Evolutionary conservation across 2,113 vertebrate species (phyloP).

Genomic region (Coracopsis vasa): DNA sequence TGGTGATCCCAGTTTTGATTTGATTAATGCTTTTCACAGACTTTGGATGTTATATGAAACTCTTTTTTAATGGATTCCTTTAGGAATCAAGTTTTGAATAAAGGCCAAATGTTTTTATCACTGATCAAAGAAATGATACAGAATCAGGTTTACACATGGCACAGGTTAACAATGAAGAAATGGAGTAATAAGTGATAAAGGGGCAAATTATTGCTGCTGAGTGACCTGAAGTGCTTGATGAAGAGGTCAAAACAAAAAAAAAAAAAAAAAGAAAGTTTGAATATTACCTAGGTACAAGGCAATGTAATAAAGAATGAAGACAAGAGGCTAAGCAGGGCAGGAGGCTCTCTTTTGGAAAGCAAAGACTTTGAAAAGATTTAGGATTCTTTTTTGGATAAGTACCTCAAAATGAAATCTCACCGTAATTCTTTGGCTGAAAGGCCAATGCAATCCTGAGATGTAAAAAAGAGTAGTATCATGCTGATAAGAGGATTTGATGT

Average conservation of each 20-base stretch:
- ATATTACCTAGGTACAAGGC: neutral
- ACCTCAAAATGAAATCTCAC: constrained; percentile 7
- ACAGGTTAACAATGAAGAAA: constrained; percentile 20
- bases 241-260: neutral
- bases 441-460: neutral
- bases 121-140: neutral
- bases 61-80: neutral
- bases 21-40: neutral
- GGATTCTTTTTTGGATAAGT: constrained; percentile 9
- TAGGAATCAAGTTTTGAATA: constrained; percentile 19
- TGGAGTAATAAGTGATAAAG: neutral
- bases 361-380: neutral
- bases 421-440: neutral
- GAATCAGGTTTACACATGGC: neutral
- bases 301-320: neutral
- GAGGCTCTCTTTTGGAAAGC: neutral
- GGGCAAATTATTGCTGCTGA: neutral
- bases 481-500: constrained; percentile 56
- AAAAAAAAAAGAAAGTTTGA: neutral
- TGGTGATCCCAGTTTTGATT: neutral
- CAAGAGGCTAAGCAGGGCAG: neutral
- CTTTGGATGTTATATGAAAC: neutral
- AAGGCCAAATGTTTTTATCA: neutral
- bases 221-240: neutral
- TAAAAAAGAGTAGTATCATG: constrained; percentile 6